phyloP scores from a whole-genome alignment of 2,797 vertebrate species.

The Anguilla marmorata region DNA sequence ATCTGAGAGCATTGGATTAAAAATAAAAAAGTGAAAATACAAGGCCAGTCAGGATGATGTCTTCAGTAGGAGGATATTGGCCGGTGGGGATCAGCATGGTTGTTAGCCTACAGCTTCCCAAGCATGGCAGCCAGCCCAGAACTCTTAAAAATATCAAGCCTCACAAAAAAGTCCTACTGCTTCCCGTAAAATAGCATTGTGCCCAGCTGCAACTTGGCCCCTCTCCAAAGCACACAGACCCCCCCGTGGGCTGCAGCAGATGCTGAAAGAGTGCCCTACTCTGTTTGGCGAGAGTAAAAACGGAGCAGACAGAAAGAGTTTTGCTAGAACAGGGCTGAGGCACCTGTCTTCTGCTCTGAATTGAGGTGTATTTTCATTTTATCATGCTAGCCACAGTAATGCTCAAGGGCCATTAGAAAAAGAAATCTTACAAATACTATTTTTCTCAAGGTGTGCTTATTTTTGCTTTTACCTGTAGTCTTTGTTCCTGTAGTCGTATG shows the following conservation, averaged over 20 bases:
- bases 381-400: background rate
- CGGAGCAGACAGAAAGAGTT: background rate
- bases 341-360: background rate
- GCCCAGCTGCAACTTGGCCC: constrained; percentile 51
- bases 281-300: constrained; percentile 14
- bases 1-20: constrained; percentile 4
- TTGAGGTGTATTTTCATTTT: background rate
- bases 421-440: background rate
- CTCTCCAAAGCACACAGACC: constrained; percentile 64
- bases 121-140: constrained; percentile 51
- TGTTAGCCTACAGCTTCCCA: constrained; percentile 41
- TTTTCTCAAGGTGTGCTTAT: background rate
- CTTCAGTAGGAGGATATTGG: constrained; percentile 23
- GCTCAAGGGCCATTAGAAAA: background rate
- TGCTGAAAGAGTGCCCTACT: constrained; percentile 31
- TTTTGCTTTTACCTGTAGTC: constrained; percentile 9
- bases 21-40: constrained; percentile 23
- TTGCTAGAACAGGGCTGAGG: background rate
- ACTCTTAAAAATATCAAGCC: constrained; percentile 37
- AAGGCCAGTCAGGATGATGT: constrained; percentile 29
- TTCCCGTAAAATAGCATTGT: constrained; percentile 38
- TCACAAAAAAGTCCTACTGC: constrained; percentile 35
- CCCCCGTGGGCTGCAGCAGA: constrained; percentile 27
- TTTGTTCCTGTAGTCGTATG: background rate
- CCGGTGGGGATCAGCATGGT: constrained; percentile 12